Evolutionary conservation across 2,888 invertebrate species (phyloP).

Genomic region (Tolmerus cingulatus): DNA sequence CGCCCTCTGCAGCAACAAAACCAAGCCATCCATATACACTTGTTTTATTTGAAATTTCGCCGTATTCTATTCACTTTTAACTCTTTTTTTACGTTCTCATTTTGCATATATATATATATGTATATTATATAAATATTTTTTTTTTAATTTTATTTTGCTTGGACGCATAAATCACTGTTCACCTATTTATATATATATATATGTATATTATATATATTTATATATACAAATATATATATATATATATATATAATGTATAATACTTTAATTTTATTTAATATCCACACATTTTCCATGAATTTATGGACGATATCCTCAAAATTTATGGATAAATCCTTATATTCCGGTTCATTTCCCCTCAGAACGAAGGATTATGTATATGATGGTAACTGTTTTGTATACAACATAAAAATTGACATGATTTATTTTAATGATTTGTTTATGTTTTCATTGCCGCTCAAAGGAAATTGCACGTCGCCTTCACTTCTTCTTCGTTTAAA

Average conservation of each 20-base stretch:
- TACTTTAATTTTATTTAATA: neutral
- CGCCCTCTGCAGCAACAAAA: neutral
- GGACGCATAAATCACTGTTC: neutral
- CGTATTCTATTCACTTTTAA: neutral
- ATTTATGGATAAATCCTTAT: neutral
- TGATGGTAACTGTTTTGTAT: slow-evolving; percentile 12
- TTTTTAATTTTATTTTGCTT: neutral
- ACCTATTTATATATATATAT: neutral
- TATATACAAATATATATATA: too few relatives aligned
- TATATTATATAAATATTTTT: neutral
- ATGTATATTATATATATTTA: too few relatives aligned
- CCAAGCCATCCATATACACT: neutral
- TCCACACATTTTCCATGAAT: neutral
- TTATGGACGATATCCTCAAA: neutral
- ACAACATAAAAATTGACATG: slow-evolving; percentile 38
- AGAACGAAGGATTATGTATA: slow-evolving; percentile 7
- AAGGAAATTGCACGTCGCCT: neutral
- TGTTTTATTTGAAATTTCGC: neutral
- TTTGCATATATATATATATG: neutral
- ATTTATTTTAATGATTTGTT: slow-evolving; percentile 21
- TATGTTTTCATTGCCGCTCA: neutral
- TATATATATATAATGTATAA: neutral
- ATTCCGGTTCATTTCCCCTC: neutral
- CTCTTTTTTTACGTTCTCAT: neutral
- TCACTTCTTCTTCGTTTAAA: neutral